Evolutionary conservation across 2,888 invertebrate genomes (phyloP), one percentile per base, ranked within the genome.

Genomic region (Teinopalpus imperialis): DNA sequence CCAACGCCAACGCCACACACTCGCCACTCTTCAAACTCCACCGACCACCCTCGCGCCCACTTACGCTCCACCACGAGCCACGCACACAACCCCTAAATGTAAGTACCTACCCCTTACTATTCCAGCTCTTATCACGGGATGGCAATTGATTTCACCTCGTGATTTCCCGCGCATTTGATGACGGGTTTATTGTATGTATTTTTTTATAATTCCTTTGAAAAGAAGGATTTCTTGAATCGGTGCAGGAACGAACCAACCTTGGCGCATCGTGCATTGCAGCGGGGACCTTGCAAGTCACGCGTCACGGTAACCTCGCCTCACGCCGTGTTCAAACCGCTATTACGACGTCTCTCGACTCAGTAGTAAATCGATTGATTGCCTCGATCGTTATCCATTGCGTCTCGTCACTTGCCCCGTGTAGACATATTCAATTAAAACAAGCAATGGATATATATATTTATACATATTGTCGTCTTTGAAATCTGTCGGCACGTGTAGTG

Each of bases 251-350:
- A 76, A 69, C 74, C 85, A 87, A 88, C 88, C 88, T 88, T 88
- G 88, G 85, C 82, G 85, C 88, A 87, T 88, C 87, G 86, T 83
- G 86, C 86, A 87, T 81, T 88, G 88, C 88, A 88, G 78, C 82
- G 80, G 79, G 75, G 85, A 87, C 88, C 88, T 88, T 87, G 88
- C 88, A 87, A 88, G 87, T 87, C 86, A 88, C 88, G 87, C 88
- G 88, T 88, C 88, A 86, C 81, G 78, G 77, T 86, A 87, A 87
- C 88, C 87, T 87, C 87, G 86, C 72, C 81, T 81, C 81, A 77
- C 81, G 81, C 78, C 74, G 81, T 83, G 78, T 79, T 81, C 77
- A 73, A 66, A 56, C 72, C 74, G 63, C 62, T 80, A 81, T 78
- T 61, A 67, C 62, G 72, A 60, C 71, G 66, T 66, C 65, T 55